Conservation (phyloP, 2,113 vertebrate genomes). For the Saguinus midas region DNA sequence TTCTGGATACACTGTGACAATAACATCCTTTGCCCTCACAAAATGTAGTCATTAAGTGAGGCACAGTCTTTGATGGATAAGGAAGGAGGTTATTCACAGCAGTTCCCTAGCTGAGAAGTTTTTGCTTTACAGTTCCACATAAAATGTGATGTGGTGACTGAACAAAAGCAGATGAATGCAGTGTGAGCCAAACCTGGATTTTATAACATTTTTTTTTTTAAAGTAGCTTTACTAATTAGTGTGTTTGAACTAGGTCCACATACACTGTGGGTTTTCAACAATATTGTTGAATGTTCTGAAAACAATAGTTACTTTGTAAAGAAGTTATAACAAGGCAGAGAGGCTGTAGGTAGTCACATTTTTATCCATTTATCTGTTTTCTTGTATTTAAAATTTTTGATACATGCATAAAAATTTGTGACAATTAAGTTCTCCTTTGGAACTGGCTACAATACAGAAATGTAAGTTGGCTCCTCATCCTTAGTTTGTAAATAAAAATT, state of each 20-base stretch:
- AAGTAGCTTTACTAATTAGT: neutral
- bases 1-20: neutral
- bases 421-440: neutral
- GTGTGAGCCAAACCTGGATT: neutral
- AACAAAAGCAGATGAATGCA: neutral
- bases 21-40: neutral
- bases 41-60: neutral
- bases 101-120: neutral
- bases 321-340: neutral
- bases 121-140: neutral
- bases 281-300: neutral
- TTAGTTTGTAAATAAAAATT: slow-evolving; percentile 8
- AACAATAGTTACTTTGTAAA: neutral
- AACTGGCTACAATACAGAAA: neutral
- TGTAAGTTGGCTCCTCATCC: neutral
- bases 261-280: neutral
- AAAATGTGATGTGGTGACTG: neutral
- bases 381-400: neutral
- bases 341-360: neutral
- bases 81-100: neutral
- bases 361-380: neutral
- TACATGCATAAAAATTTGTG: neutral
- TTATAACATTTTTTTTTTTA: neutral
- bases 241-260: neutral
- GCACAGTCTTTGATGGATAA: neutral